Conservation (phyloP, 2,888 invertebrate species). For the Pecten maximus region DNA sequence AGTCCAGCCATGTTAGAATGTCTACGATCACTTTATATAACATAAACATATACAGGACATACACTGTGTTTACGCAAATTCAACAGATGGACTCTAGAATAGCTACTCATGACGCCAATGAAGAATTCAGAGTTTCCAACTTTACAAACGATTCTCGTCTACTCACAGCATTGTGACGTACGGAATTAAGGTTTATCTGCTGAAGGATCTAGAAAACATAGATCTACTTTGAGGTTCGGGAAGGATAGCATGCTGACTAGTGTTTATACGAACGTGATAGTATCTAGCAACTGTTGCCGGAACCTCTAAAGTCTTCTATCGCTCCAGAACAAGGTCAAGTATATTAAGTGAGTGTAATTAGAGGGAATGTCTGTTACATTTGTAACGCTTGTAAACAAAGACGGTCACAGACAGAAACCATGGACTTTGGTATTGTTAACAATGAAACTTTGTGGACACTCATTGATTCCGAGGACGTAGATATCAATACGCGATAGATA, state of each 20-base stretch:
- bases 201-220: background rate
- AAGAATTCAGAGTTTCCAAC: background rate
- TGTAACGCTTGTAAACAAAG: background rate
- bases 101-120: background rate
- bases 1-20: background rate
- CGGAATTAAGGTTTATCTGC: background rate
- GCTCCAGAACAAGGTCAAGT: background rate
- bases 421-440: background rate
- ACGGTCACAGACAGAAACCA: background rate
- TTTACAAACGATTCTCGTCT: background rate
- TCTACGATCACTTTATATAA: background rate
- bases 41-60: background rate
- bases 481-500: background rate
- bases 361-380: background rate
- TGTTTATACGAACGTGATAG: background rate
- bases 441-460: background rate
- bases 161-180: background rate
- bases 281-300: background rate
- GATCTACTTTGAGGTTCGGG: background rate
- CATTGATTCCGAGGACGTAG: background rate
- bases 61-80: background rate
- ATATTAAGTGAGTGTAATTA: background rate
- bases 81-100: background rate
- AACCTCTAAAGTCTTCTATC: background rate
- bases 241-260: background rate